phyloP scores from a whole-genome alignment of 1,140 invertebrate genomes.

The Eufriesea mexicana region DNA sequence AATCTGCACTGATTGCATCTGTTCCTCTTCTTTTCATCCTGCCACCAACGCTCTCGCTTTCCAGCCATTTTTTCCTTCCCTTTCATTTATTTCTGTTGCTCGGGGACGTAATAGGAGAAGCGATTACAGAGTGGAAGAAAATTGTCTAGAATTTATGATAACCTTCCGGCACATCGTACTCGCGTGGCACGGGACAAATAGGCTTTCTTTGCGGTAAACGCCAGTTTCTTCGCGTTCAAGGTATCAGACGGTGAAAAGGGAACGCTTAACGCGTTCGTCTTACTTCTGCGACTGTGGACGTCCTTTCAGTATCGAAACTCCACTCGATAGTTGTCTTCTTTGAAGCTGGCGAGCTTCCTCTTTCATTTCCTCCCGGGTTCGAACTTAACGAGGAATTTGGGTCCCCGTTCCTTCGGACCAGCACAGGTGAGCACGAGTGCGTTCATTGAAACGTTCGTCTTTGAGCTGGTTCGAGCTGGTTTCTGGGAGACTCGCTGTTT shows the following conservation, averaged over 20 bases:
- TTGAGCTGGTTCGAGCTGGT: too few relatives aligned
- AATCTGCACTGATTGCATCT: neutral
- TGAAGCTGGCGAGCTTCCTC: too few relatives aligned
- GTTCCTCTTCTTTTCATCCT: neutral
- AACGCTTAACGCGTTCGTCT: neutral
- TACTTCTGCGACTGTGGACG: too few relatives aligned
- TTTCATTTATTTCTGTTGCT: neutral
- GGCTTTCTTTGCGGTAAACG: neutral
- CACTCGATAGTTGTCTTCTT: too few relatives aligned
- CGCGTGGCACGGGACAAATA: neutral
- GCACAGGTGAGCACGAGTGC: too few relatives aligned
- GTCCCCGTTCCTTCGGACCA: too few relatives aligned
- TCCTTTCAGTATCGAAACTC: too few relatives aligned
- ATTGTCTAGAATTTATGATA: constrained; percentile 15
- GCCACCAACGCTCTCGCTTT: neutral
- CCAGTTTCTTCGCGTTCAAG: neutral
- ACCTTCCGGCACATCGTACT: neutral
- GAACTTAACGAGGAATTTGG: neutral
- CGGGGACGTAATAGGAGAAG: neutral
- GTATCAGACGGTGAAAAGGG: neutral
- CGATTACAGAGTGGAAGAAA: neutral
- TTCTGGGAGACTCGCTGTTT: too few relatives aligned
- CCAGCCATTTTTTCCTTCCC: neutral
- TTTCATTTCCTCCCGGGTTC: too few relatives aligned
- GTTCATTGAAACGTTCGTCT: too few relatives aligned